phyloP scores from a whole-genome alignment of 2,113 vertebrate genomes.

The Pygoscelis adeliae region DNA sequence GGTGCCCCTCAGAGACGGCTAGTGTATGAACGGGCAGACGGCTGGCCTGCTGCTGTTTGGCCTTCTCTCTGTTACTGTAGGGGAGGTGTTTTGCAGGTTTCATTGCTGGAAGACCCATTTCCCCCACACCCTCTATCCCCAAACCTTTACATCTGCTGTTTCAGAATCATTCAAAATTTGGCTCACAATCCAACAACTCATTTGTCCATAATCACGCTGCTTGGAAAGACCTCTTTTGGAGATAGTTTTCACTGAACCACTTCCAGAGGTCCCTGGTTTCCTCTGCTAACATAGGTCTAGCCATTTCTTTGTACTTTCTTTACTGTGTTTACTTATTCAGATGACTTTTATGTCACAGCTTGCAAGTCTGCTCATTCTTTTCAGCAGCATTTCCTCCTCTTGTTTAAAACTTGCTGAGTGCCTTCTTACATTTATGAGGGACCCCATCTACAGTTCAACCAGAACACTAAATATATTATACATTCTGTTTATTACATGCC shows the following conservation, averaged over 20 bases:
- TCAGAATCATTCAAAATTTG: background rate
- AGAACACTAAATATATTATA: slow-evolving; percentile 42
- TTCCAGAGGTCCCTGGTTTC: background rate
- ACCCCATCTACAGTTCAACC: slow-evolving; percentile 37
- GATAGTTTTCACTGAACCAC: background rate
- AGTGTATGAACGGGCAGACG: background rate
- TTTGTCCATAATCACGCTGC: background rate
- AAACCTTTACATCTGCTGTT: background rate
- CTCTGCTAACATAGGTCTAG: background rate
- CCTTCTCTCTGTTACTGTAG: background rate
- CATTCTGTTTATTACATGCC: slow-evolving; percentile 10
- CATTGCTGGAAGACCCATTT: background rate
- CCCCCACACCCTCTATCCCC: background rate
- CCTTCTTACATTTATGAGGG: slow-evolving; percentile 54
- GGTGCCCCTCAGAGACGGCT: background rate
- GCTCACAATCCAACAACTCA: background rate
- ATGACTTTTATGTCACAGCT: background rate
- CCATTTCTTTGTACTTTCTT: slow-evolving; percentile 5
- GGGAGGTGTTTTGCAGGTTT: background rate
- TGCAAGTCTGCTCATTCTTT: background rate
- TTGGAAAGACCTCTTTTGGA: background rate
- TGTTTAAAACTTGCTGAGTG: slow-evolving; percentile 64
- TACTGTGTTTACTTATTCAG: slow-evolving; percentile 31
- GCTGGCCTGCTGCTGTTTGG: background rate
- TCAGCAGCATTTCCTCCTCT: slow-evolving; percentile 26